Base-by-base conservation (phyloP, 2,797 vertebrate genomes). In the Lagocephalus sceleratus region DNA sequence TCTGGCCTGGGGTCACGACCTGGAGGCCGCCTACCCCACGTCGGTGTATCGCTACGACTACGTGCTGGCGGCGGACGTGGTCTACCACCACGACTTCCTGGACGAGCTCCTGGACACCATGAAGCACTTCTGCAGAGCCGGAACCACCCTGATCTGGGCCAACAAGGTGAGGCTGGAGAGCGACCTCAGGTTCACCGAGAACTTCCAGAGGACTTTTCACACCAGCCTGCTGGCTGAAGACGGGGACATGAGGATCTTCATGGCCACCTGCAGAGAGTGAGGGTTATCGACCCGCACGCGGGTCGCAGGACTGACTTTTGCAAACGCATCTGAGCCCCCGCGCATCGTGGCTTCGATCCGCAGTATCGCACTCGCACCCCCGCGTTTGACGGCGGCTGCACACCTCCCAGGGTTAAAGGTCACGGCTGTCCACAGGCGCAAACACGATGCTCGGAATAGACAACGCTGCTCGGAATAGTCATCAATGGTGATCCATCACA, bases 1-100 rank as follows among this genome's bases (percentile, higher is more conserved):
- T 60, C 81, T 99, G 61, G 79, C 87, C 12, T 99, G 97, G 95
- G 90, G 92, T 49, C 71, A 88, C 3, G 61, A 88, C 47, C 89
- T 97, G 63, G 78, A 89, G 4, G 39, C 51, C 56, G 85, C 83
- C 32, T 92, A 91, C 73, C 94, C 95, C 40, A 58, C 54, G 20
- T 88, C 92, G 0, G 57, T 86, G 45, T 79, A 90, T 54, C 81
- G 7, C 21, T 98, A 95, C 0, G 93, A 97, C 79, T 98, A 96
- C 1, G 71, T 99, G 20, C 72, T 99, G 62, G 96, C 95, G n/a
- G 91, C 92, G 0, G 96, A 98, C 7, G 94, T 99, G 46, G 95
- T 98, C 1, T 98, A 98, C 39, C 91, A 94, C 19, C 95, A 99
- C 0, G 48, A 89, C 65, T 94, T 82, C 82, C 71, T 96, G 59